Evolutionary conservation across 92 coral and sea anemone species (phyloP).

Genomic region (Metridium senile): DNA sequence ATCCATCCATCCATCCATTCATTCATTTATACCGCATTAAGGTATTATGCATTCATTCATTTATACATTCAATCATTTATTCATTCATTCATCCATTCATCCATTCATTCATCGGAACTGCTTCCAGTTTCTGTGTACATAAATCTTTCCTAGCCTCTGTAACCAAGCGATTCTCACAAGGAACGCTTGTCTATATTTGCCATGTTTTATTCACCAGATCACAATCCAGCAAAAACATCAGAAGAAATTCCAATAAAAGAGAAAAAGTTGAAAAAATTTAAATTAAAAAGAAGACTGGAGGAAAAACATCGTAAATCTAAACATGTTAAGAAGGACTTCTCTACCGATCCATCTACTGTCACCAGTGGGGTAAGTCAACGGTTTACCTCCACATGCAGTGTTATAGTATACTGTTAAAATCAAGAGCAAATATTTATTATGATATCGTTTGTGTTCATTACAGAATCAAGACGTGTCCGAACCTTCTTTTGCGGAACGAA

Average conservation of each 20-base stretch:
- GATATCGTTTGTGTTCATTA: neutral
- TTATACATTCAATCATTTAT: neutral
- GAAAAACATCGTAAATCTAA: slow-evolving; percentile 23
- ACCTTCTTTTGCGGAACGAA: neutral
- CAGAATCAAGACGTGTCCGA: neutral
- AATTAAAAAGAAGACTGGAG: neutral
- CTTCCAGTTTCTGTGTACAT: neutral
- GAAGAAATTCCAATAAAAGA: slow-evolving; percentile 20
- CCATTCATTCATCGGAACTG: neutral
- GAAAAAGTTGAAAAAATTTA: slow-evolving; percentile 15
- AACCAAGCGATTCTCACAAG: neutral
- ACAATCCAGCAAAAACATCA: neutral
- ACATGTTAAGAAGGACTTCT: neutral
- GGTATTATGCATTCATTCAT: too few species aligned
- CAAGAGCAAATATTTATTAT: too few species aligned
- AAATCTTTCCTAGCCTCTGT: neutral
- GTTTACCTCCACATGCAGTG: too few species aligned
- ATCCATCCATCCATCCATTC: neutral
- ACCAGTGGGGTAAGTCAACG: slow-evolving; percentile 18
- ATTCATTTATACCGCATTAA: too few species aligned
- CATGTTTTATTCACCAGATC: neutral
- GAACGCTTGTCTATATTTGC: neutral
- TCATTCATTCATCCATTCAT: neutral
- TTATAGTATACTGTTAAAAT: too few species aligned
- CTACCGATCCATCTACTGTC: neutral